Evolutionary conservation across 2,888 invertebrate genomes (phyloP).

Genomic region (Andrena fulva): DNA sequence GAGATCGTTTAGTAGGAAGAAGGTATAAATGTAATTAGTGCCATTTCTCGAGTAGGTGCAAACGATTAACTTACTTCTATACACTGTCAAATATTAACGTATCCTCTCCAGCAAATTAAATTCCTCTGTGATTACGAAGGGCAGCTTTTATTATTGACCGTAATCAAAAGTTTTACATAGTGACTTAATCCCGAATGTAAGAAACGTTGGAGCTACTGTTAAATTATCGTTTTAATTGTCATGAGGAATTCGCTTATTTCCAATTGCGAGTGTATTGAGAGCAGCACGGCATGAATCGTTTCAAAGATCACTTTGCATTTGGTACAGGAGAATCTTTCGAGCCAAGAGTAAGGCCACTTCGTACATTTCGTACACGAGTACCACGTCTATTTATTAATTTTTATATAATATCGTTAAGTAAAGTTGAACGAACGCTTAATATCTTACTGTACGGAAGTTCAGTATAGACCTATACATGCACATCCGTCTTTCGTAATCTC

Average conservation of each 20-base stretch:
- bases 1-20: background rate
- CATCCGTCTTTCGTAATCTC: background rate
- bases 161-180: background rate
- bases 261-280: slow-evolving; percentile 10
- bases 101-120: background rate
- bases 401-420: slow-evolving; percentile 39
- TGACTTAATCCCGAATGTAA: background rate
- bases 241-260: slow-evolving; percentile 47
- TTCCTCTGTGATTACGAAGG: background rate
- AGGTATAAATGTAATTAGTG: slow-evolving; percentile 7
- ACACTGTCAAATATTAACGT: too few relatives aligned
- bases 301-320: slow-evolving; percentile 25
- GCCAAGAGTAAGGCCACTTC: slow-evolving; percentile 30
- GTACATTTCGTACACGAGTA: slow-evolving; percentile 24
- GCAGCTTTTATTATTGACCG: slow-evolving; percentile 1
- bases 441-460: slow-evolving; percentile 32
- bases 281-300: background rate
- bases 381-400: slow-evolving; percentile 52
- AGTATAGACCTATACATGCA: slow-evolving; percentile 9
- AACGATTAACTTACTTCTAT: background rate
- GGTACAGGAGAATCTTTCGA: slow-evolving; percentile 28
- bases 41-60: background rate
- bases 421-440: slow-evolving; percentile 31
- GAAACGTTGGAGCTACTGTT: too few relatives aligned
- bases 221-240: background rate